Evolutionary conservation across 35 echinoderm and acorn worm genomes (phyloP).

Genomic region (Eucidaris tribuloides): DNA sequence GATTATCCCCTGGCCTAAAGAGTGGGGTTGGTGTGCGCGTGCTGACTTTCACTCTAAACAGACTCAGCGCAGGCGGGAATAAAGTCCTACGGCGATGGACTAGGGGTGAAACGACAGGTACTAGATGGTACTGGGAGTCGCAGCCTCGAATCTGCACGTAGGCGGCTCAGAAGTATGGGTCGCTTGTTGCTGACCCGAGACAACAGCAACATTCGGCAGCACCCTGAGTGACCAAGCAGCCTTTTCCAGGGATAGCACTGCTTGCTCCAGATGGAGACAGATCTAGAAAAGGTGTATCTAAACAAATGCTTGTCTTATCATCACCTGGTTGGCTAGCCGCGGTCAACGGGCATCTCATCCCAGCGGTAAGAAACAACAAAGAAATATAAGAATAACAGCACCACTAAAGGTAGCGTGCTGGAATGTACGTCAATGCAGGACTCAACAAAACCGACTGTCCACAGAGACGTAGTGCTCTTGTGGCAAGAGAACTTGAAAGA

Average conservation of each 20-base stretch:
- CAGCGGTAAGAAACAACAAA: too few species aligned
- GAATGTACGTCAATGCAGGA: conserved; percentile 51
- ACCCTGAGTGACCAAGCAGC: conserved; percentile 64
- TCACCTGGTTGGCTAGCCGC: conserved; percentile 62
- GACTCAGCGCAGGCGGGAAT: too few species aligned
- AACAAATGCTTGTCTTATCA: conserved; percentile 54
- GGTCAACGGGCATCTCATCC: conserved; percentile 77
- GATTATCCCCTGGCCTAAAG: too few species aligned
- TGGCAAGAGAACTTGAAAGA: conserved; percentile 31
- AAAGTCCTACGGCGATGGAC: too few species aligned
- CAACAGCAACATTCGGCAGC: conserved; percentile 55
- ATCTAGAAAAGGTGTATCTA: too few species aligned
- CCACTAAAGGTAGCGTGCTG: conserved; percentile 35
- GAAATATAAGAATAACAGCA: too few species aligned
- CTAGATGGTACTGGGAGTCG: too few species aligned
- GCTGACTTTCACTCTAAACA: too few species aligned
- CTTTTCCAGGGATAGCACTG: conserved; percentile 51
- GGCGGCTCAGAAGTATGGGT: too few species aligned
- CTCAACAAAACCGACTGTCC: conserved; percentile 14
- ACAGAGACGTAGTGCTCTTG: conserved; percentile 11
- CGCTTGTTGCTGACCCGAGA: conserved; percentile 37
- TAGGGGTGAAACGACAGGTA: too few species aligned
- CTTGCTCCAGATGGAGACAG: conserved; percentile 53
- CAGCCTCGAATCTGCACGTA: too few species aligned
- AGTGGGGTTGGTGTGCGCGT: too few species aligned